phyloP scores from a whole-genome alignment of 2,888 invertebrate genomes.

The Rhamphomyia laevipes region DNA sequence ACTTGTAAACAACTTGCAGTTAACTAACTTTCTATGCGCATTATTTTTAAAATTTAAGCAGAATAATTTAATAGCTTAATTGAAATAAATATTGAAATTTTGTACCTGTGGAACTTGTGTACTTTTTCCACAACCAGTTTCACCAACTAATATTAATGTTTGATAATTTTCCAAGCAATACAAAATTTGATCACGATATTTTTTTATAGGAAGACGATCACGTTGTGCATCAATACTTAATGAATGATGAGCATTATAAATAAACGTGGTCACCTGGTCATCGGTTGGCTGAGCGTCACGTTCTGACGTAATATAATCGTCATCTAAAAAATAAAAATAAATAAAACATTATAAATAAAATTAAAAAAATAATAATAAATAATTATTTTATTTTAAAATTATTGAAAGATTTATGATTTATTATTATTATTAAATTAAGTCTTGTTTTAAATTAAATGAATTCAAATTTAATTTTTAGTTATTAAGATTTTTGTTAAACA shows the following conservation, averaged over 20 bases:
- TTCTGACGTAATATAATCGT: slow-evolving; percentile 19
- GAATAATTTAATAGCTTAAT: too few relatives aligned
- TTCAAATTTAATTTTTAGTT: too few relatives aligned
- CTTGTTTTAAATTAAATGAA: too few relatives aligned
- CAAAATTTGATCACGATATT: slow-evolving; percentile 74
- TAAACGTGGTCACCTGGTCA: slow-evolving; percentile 46
- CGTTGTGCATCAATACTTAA: slow-evolving; percentile 75
- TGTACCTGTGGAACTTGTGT: slow-evolving; percentile 92
- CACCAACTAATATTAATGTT: slow-evolving; percentile 78
- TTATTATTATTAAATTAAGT: too few relatives aligned
- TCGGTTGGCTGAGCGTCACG: slow-evolving; percentile 27
- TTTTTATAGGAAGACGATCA: slow-evolving; percentile 75
- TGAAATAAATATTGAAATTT: slow-evolving; percentile 21
- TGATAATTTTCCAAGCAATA: slow-evolving; percentile 85
- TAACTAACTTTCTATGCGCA: too few relatives aligned
- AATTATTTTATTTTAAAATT: too few relatives aligned
- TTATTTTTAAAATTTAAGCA: too few relatives aligned
- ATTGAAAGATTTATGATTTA: too few relatives aligned
- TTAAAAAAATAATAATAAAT: too few relatives aligned
- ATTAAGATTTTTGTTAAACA: too few relatives aligned
- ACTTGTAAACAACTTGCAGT: too few relatives aligned
- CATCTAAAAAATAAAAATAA: slow-evolving; percentile 10
- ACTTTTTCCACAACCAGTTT: slow-evolving; percentile 94
- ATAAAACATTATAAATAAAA: too few relatives aligned
- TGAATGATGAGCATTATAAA: slow-evolving; percentile 76